These are phyloP conservation scores for Drosophila ezoana DNA, from an alignment of 2,888 invertebrate genomes.

Conservation along the genomic window DNA sequence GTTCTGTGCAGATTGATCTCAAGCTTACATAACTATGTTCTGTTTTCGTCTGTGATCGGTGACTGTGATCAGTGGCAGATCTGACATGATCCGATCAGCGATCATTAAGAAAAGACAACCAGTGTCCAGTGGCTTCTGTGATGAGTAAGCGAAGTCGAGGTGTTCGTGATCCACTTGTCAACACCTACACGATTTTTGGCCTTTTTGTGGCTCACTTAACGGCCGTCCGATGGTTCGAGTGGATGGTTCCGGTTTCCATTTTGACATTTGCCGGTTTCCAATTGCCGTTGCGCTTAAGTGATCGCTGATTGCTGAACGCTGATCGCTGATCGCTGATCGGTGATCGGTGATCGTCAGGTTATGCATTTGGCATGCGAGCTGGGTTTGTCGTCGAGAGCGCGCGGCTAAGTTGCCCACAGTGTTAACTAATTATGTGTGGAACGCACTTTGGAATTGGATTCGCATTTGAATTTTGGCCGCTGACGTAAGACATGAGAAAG, in stretches of 20 bases:
- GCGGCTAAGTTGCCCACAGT: conserved; percentile 42
- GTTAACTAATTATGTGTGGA: conserved; percentile 68
- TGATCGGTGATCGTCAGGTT: conserved; percentile 34
- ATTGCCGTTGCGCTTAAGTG: conserved; percentile 50
- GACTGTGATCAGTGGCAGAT: neutral
- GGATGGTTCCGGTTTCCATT: conserved; percentile 65
- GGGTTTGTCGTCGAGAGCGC: conserved; percentile 15
- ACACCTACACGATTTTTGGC: conserved; percentile 71
- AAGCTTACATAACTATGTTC: no score
- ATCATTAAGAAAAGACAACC: conserved; percentile 1
- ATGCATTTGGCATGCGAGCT: conserved; percentile 69
- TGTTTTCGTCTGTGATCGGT: neutral
- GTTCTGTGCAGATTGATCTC: neutral
- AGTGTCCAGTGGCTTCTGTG: conserved; percentile 11
- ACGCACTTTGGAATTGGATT: conserved; percentile 37
- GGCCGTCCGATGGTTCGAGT: conserved; percentile 24
- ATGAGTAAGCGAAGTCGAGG: conserved; percentile 17
- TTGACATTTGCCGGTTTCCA: conserved; percentile 44
- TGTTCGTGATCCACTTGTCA: conserved; percentile 78
- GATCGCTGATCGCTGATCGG: conserved; percentile 12
- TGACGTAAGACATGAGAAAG: conserved; percentile 34
- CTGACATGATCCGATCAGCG: neutral
- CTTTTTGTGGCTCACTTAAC: conserved; percentile 28
- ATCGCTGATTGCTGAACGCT: conserved; percentile 37
- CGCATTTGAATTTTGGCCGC: conserved; percentile 35